Base-by-base conservation (phyloP, 1,140 invertebrate genomes). In the Berghia stephanieae region DNA sequence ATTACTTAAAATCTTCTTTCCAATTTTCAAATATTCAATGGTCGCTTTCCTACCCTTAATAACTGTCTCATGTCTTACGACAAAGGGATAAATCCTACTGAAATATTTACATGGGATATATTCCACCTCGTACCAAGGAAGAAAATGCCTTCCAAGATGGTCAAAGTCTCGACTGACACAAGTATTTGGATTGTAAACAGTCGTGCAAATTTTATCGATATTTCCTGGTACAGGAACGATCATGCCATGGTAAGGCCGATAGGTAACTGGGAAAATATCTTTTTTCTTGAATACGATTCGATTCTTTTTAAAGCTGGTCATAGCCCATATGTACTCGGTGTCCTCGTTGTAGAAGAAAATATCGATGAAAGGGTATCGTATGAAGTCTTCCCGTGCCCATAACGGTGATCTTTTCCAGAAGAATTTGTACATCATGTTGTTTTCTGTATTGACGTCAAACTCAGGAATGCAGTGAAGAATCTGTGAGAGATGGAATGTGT, bases 341-440 rank as follows among this genome's bases (percentile, higher is more conserved):
- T 81, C 69, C 27, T 81, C 82, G 1, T 63, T 73, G 49, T 74
- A 83, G 77, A 83, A 83, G 40, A 78, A 82, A 3, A 83, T 79
- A 42, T 82, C 82, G 16, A 83, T 75, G 52, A 80, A 82, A 2
- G 82, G 82, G 16, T 36, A 16, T 67, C 79, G 81, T 6, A 74
- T 55, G n/a, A 72, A 77, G 27, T 63, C 52, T 4, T 75, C 46
- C 43, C 55, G 21, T 18, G 18, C 13, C 18, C 73, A 3, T 1
- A 34, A 44, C 4, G 55, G n/a, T 1, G 69, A 55, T 8, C 36
- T 31, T 36, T 70, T 70, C 42, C 60, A 46, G 77, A 75, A 81
- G 40, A 81, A 81, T 57, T 81, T 81, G 77, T 78, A 81, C 73
- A 76, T 78, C 44, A 78, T 70, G 21, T 74, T 40, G 72, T 36